Evolutionary conservation across 2,113 vertebrate genomes (phyloP).

Genomic region (Pavo muticus): DNA sequence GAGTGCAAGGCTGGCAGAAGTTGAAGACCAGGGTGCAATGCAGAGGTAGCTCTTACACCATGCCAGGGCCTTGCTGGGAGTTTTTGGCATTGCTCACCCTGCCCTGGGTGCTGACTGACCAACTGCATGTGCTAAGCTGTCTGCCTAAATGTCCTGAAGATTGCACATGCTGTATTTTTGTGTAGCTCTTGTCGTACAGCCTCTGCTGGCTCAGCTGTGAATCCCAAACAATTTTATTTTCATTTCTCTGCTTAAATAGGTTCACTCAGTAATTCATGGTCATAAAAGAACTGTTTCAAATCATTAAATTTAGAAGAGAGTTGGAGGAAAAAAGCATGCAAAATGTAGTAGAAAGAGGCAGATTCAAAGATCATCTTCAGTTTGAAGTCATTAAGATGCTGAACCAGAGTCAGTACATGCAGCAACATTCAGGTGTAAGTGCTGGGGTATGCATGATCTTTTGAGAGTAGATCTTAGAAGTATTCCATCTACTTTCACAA

Average conservation of each 20-base stretch:
- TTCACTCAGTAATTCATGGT: background rate
- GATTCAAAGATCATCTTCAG: background rate
- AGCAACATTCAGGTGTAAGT: background rate
- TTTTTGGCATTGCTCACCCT: background rate
- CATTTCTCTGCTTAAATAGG: background rate
- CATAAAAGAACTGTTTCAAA: background rate
- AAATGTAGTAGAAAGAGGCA: background rate
- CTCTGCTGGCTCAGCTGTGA: background rate
- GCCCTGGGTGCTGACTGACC: background rate
- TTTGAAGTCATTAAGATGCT: background rate
- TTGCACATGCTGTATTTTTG: background rate
- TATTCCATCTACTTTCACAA: constrained; percentile 2
- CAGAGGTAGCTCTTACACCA: background rate
- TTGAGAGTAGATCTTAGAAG: background rate
- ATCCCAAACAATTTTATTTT: background rate
- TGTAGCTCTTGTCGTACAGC: background rate
- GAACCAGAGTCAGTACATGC: background rate
- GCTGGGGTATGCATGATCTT: background rate
- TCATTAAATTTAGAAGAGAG: background rate
- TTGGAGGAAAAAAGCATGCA: background rate
- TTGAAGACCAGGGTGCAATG: background rate
- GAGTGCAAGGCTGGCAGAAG: background rate
- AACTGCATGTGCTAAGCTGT: background rate
- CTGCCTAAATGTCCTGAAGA: background rate
- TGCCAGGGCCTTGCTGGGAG: background rate